A percentile compares a stretch with the other conserved stretches of the same genome.
phyloP scores from a whole-genome alignment of 2,113 vertebrate genomes.

The Pangasianodon hypophthalmus region DNA sequence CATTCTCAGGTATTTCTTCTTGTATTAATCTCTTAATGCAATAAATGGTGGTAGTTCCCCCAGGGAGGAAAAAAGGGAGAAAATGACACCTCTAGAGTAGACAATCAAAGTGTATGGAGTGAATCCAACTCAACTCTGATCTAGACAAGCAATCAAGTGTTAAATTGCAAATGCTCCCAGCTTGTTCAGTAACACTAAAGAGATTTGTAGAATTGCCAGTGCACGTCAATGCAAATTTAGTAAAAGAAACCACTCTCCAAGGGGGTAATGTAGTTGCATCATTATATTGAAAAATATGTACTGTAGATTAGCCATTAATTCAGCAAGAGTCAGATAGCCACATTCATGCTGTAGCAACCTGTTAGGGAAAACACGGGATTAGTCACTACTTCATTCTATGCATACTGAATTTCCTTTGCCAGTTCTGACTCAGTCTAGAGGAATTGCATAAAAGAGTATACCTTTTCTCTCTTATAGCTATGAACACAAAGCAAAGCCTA shows the following conservation, averaged over 20 bases:
- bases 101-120: constrained; percentile 32
- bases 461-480: constrained; percentile 66
- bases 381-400: constrained; percentile 49
- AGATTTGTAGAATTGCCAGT: background rate
- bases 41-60: constrained; percentile 14
- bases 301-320: constrained; percentile 20
- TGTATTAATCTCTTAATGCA: constrained; percentile 3
- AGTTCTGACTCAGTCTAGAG: constrained; percentile 55
- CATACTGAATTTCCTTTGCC: constrained; percentile 63
- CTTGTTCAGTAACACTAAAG: constrained; percentile 14
- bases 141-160: background rate
- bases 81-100: constrained; percentile 32
- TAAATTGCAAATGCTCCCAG: background rate
- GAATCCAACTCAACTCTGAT: constrained; percentile 2
- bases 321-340: constrained; percentile 1
- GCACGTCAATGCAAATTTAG: background rate
- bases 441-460: constrained; percentile 70
- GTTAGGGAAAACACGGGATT: constrained; percentile 46
- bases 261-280: background rate
- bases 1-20: background rate
- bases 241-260: background rate
- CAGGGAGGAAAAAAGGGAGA: constrained; percentile 4
- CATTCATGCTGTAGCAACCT: constrained; percentile 50
- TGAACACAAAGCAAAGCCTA: constrained; percentile 73
- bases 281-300: constrained; percentile 5